Conservation (phyloP, 2,888 invertebrate genomes). For the Drosophila formosana region DNA sequence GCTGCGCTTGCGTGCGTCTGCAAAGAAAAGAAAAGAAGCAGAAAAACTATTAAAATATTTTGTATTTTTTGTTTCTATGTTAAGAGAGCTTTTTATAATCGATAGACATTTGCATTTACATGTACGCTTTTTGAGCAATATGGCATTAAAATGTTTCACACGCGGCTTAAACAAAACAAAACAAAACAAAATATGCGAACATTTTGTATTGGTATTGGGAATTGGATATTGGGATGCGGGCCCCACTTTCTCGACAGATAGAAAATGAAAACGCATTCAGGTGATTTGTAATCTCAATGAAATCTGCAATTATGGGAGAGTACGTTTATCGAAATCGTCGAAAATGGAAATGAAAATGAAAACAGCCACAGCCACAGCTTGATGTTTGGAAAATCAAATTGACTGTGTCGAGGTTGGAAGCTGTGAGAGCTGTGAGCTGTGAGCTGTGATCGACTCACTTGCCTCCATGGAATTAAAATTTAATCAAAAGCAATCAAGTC, state of each 20-base stretch:
- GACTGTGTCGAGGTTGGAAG: slow-evolving; percentile 5
- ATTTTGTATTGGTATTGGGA: slow-evolving; percentile 10
- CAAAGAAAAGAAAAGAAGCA: slow-evolving; percentile 28
- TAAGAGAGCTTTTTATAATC: slow-evolving; percentile 33
- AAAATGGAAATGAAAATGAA: slow-evolving; percentile 37
- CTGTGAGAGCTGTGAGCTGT: not conserved
- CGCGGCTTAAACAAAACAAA: slow-evolving; percentile 52
- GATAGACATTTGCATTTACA: slow-evolving; percentile 51
- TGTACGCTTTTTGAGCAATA: slow-evolving; percentile 22
- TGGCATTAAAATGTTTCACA: slow-evolving; percentile 62
- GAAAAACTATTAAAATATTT: slow-evolving; percentile 41
- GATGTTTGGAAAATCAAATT: slow-evolving; percentile 31
- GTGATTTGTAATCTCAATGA: slow-evolving; percentile 35
- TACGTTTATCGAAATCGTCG: slow-evolving; percentile 33
- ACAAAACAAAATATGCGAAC: slow-evolving; percentile 40
- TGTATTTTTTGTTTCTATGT: slow-evolving; percentile 26
- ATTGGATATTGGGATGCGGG: slow-evolving; percentile 26
- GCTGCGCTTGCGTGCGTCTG: slow-evolving; percentile 46
- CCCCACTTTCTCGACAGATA: slow-evolving; percentile 52
- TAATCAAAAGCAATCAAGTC: slow-evolving; percentile 56
- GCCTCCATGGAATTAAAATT: slow-evolving; percentile 38
- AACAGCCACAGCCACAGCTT: slow-evolving; percentile 36
- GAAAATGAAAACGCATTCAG: slow-evolving; percentile 57
- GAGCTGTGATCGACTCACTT: not conserved
- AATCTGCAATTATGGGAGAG: slow-evolving; percentile 48